These are phyloP conservation scores for Resseliella maxima DNA, from an alignment of 2,888 invertebrate genomes.

Conservation along the genomic window DNA sequence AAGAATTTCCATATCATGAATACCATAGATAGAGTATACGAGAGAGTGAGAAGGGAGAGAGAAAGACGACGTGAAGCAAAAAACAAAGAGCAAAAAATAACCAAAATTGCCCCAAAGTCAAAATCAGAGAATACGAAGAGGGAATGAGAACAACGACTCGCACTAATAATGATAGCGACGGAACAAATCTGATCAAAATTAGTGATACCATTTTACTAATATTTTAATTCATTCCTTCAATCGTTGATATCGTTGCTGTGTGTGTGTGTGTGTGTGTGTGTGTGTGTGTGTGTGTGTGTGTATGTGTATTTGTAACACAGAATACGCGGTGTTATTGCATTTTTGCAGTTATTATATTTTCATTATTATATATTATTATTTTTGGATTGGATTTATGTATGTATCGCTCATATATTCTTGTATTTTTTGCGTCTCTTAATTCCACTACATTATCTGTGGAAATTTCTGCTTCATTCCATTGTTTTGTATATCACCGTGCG, in stretches of 20 bases:
- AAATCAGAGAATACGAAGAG: background rate
- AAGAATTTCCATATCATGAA: conserved; percentile 22
- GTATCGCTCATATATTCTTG: conserved; percentile 31
- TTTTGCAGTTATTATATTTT: conserved; percentile 27
- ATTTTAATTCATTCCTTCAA: conserved; percentile 51
- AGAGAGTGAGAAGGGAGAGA: background rate
- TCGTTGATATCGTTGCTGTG: conserved; percentile 36
- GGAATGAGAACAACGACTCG: background rate
- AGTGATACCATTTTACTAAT: conserved; percentile 31
- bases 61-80: background rate
- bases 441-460: conserved; percentile 19
- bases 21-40: background rate
- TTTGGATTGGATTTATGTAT: conserved; percentile 37
- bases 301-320: background rate
- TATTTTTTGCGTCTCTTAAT: background rate
- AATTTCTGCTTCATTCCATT: conserved; percentile 10
- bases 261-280: conserved; percentile 8
- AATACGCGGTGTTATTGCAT: conserved; percentile 28
- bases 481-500: conserved; percentile 27
- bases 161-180: conserved; percentile 41
- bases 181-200: conserved; percentile 48
- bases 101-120: conserved; percentile 49
- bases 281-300: background rate
- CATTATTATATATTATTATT: conserved; percentile 49
- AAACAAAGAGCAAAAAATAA: background rate